A percentile compares a stretch with the other conserved stretches of the same genome.
Conservation (phyloP, 1,140 invertebrate species). For the Drosophila ercepeae region DNA sequence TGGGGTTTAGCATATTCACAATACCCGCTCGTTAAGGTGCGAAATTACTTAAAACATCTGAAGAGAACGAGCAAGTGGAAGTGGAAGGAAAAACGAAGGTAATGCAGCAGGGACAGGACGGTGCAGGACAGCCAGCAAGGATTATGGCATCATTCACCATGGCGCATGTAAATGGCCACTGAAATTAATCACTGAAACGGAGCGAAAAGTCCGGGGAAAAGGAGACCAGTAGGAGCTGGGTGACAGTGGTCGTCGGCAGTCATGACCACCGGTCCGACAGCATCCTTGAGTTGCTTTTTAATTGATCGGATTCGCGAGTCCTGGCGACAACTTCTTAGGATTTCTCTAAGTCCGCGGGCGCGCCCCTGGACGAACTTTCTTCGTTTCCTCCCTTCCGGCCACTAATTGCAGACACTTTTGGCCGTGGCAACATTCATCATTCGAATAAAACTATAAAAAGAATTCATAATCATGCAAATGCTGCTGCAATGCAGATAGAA, state of each 20-base stretch:
- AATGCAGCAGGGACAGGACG: conserved; percentile 7
- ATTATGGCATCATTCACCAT: conserved; percentile 72
- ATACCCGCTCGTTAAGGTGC: conserved; percentile 41
- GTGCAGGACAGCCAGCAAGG: conserved; percentile 45
- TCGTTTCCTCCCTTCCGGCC: conserved; percentile 16
- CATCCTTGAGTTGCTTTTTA: conserved; percentile 53
- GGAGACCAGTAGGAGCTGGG: conserved; percentile 9
- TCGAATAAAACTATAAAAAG: conserved; percentile 12
- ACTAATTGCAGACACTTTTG: conserved; percentile 66
- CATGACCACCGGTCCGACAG: conserved; percentile 19
- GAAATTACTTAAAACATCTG: conserved; percentile 67
- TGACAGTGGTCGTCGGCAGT: conserved; percentile 15
- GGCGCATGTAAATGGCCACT: conserved; percentile 66
- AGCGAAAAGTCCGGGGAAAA: background rate
- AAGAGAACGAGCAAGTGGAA: conserved; percentile 7
- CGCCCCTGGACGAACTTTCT: background rate
- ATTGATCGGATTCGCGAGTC: conserved; percentile 53
- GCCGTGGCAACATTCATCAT: conserved; percentile 50
- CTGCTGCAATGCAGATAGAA: conserved; percentile 71
- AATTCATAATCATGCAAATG: conserved; percentile 73
- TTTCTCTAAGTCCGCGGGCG: background rate
- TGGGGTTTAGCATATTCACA: conserved; percentile 9
- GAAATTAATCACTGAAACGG: conserved; percentile 68
- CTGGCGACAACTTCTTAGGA: conserved; percentile 25
- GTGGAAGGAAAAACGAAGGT: background rate